These are phyloP conservation scores for Morinoia aosen DNA, from an alignment of 2,888 invertebrate species.

Conservation along the genomic window DNA sequence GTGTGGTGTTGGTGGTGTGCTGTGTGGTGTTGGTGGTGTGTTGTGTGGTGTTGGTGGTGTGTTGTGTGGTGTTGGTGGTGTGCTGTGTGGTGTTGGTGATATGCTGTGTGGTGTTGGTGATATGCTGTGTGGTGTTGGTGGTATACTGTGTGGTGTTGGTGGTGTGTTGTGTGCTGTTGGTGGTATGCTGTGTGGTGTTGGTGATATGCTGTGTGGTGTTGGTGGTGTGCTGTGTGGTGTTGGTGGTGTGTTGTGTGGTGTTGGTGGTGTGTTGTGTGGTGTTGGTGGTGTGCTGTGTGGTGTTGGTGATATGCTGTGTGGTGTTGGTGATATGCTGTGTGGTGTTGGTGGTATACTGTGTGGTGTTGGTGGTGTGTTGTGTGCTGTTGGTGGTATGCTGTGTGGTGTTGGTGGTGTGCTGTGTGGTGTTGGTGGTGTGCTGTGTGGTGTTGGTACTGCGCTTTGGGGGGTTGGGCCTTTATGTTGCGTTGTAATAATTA, in stretches of 20 bases:
- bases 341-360: not conserved
- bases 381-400: too few species aligned
- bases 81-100: not conserved
- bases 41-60: not conserved
- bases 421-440: not conserved
- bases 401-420: not conserved
- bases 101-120: not conserved
- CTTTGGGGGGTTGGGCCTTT: not conserved
- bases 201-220: not conserved
- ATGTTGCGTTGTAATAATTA: too few species aligned
- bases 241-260: not conserved
- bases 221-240: not conserved
- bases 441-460: not conserved
- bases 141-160: not conserved
- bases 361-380: not conserved
- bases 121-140: not conserved
- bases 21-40: not conserved
- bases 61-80: not conserved
- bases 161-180: not conserved
- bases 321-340: not conserved
- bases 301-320: too few species aligned
- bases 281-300: not conserved
- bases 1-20: not conserved
- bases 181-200: not conserved
- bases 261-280: not conserved